phyloP scores from a whole-genome alignment of 2,797 vertebrate genomes.

The Serranus cabrilla region DNA sequence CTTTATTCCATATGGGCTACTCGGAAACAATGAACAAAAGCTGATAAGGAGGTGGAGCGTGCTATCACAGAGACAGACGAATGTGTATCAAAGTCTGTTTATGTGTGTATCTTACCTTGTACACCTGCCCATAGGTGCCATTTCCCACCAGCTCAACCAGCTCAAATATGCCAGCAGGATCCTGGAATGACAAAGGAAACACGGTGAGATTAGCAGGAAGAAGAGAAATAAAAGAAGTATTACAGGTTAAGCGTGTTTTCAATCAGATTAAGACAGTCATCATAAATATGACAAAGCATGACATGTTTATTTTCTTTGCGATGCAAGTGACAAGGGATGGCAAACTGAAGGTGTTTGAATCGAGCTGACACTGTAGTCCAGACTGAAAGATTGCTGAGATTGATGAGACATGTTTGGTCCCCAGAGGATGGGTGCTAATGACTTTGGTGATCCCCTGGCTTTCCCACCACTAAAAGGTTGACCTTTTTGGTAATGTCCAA shows the following conservation, averaged over 20 bases:
- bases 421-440: background rate
- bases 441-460: background rate
- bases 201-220: background rate
- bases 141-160: conserved; percentile 96
- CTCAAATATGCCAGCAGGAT: conserved; percentile 96
- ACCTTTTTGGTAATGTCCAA: background rate
- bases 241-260: background rate
- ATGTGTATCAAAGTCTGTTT: conserved; percentile 6
- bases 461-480: background rate
- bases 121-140: conserved; percentile 96
- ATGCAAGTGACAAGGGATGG: background rate
- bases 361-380: background rate
- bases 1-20: conserved; percentile 24
- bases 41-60: background rate
- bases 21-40: conserved; percentile 16
- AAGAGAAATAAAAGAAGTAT: background rate
- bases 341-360: background rate
- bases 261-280: background rate
- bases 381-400: background rate
- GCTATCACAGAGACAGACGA: conserved; percentile 5
- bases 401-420: conserved; percentile 1
- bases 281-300: background rate
- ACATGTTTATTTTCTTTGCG: background rate
- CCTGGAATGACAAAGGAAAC: conserved; percentile 81
- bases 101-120: conserved; percentile 89